Evolutionary conservation across 2,113 vertebrate species (phyloP).

Genomic region (Psettodes erumei): DNA sequence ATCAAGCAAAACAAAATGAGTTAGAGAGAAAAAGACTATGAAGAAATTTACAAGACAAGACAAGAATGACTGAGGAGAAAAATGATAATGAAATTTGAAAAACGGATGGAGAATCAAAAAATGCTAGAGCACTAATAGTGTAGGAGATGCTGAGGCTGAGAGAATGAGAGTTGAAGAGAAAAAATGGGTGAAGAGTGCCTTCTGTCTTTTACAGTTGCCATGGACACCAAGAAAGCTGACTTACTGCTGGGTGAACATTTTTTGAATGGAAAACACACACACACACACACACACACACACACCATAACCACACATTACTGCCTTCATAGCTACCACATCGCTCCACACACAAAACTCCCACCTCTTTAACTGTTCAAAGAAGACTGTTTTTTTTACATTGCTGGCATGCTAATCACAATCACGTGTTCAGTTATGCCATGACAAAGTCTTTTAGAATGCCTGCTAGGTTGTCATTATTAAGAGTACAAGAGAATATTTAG

Average conservation of each 20-base stretch:
- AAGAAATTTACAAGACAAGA: neutral
- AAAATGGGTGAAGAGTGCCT: conserved; percentile 75
- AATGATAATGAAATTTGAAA: conserved; percentile 1
- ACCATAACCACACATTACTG: conserved; percentile 15
- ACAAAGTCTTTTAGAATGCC: neutral
- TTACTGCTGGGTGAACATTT: conserved; percentile 56
- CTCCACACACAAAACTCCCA: conserved; percentile 26
- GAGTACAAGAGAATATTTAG: neutral
- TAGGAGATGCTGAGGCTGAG: conserved; percentile 33
- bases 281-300: conserved; percentile 1
- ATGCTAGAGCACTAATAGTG: neutral
- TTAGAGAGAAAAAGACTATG: neutral
- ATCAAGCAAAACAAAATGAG: no score
- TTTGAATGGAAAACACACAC: conserved; percentile 46
- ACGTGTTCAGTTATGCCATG: neutral
- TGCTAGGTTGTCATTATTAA: conserved; percentile 32
- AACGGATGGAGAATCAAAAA: conserved; percentile 7
- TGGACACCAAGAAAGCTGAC: conserved; percentile 80
- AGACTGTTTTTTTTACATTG: neutral
- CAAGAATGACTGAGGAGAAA: conserved; percentile 10
- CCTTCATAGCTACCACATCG: conserved; percentile 28
- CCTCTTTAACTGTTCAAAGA: conserved; percentile 17
- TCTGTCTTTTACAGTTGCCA: conserved; percentile 86
- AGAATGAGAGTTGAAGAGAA: conserved; percentile 37
- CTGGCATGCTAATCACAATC: neutral